Conservation (phyloP, 2,113 vertebrate species). For the Vidua chalybeata region DNA sequence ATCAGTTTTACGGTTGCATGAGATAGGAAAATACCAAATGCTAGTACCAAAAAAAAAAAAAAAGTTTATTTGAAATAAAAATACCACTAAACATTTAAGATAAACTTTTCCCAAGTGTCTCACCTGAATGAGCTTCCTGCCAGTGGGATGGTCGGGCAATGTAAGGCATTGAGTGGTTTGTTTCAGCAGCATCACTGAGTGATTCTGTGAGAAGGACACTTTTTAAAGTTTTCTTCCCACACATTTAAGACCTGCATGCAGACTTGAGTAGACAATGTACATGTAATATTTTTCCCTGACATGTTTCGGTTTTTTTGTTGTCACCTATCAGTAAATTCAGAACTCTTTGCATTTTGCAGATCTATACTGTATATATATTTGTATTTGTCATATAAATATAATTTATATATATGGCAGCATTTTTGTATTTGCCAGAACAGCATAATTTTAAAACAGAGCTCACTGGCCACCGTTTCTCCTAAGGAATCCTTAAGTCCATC, state of each 20-base stretch:
- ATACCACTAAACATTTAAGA: background rate
- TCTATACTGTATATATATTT: background rate
- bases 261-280: background rate
- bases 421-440: background rate
- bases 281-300: background rate
- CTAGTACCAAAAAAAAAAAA: background rate
- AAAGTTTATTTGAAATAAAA: background rate
- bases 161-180: constrained; percentile 76
- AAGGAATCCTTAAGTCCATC: background rate
- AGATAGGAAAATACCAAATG: background rate
- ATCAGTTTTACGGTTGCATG: background rate
- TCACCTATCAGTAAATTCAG: background rate
- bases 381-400: background rate
- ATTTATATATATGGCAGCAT: background rate
- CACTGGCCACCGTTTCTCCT: background rate
- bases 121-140: constrained; percentile 87
- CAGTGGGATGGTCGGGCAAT: constrained; percentile 82
- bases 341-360: background rate
- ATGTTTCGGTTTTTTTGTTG: background rate
- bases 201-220: constrained; percentile 37
- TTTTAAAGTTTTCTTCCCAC: background rate
- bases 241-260: background rate
- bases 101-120: constrained; percentile 42
- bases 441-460: background rate
- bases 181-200: background rate